phyloP scores from a whole-genome alignment of 2,113 vertebrate genomes.

The Canis aureus region DNA sequence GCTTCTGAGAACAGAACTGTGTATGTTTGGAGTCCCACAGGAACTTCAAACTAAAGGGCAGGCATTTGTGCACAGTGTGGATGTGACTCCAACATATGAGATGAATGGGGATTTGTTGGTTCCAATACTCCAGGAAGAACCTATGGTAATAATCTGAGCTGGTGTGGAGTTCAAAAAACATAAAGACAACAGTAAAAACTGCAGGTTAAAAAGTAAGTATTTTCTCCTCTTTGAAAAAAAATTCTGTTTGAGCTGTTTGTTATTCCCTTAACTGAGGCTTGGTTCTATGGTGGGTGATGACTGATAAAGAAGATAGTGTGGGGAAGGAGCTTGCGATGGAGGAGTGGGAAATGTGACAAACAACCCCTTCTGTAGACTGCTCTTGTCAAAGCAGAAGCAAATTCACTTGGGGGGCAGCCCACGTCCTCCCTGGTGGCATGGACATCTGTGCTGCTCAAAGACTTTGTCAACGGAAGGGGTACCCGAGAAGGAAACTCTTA shows the following conservation, averaged over 20 bases:
- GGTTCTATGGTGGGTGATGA: not conserved
- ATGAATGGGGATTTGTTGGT: not conserved
- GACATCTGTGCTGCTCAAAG: not conserved
- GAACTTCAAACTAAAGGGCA: not conserved
- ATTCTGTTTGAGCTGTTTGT: not conserved
- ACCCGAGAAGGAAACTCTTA: not conserved
- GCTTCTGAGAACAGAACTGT: not conserved
- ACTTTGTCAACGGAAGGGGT: not conserved
- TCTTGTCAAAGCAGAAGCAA: not conserved
- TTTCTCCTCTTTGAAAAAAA: not conserved
- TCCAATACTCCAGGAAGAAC: not conserved
- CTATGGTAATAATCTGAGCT: not conserved
- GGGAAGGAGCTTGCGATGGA: rapidly evolving
- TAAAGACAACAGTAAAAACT: not conserved
- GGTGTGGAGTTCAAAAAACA: not conserved
- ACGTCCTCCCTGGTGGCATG: not conserved
- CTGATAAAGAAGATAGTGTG: not conserved
- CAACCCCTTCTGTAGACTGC: not conserved
- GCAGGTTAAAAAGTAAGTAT: not conserved
- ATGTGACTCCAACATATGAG: not conserved
- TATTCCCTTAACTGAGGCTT: not conserved
- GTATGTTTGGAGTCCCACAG: not conserved
- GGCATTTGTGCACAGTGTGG: not conserved
- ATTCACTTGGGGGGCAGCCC: not conserved
- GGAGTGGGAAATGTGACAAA: not conserved